Evolutionary conservation across 2,797 vertebrate species (phyloP).

Genomic region (Coranthus polyacanthus): DNA sequence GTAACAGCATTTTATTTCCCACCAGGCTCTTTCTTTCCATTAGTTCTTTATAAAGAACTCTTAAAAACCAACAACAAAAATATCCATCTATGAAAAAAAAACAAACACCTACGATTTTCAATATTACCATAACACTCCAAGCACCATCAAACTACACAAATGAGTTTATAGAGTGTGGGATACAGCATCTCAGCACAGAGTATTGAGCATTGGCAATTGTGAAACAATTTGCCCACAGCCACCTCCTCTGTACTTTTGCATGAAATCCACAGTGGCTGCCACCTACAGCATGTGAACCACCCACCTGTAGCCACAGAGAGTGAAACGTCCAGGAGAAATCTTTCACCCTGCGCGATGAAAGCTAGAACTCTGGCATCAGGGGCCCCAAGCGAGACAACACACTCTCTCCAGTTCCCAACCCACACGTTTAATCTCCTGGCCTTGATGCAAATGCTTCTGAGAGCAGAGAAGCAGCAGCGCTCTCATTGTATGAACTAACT

Average conservation of each 20-base stretch:
- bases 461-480: slow-evolving; percentile 69
- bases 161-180: slow-evolving; percentile 61
- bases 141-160: slow-evolving; percentile 63
- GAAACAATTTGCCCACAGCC: slow-evolving; percentile 77
- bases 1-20: slow-evolving; percentile 3
- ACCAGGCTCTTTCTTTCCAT: slow-evolving; percentile 3
- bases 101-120: slow-evolving; percentile 60
- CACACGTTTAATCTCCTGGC: slow-evolving; percentile 84
- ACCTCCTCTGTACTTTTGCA: slow-evolving; percentile 76
- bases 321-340: slow-evolving; percentile 77
- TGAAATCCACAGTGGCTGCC: slow-evolving; percentile 76
- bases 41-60: slow-evolving; percentile 27
- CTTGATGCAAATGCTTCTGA: slow-evolving; percentile 84
- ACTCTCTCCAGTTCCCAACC: slow-evolving; percentile 82
- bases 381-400: slow-evolving; percentile 76
- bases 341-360: slow-evolving; percentile 78
- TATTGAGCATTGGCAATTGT: slow-evolving; percentile 73
- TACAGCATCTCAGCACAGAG: slow-evolving; percentile 53
- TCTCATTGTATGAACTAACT: slow-evolving; percentile 73
- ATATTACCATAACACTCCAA: slow-evolving; percentile 62
- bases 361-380: slow-evolving; percentile 77
- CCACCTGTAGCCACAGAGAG: slow-evolving; percentile 80
- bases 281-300: slow-evolving; percentile 79
- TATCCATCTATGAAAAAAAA: slow-evolving; percentile 56
- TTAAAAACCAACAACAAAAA: slow-evolving; percentile 46